Evolutionary conservation across 2,113 vertebrate genomes (phyloP).

Genomic region (Apeltes quadracus): DNA sequence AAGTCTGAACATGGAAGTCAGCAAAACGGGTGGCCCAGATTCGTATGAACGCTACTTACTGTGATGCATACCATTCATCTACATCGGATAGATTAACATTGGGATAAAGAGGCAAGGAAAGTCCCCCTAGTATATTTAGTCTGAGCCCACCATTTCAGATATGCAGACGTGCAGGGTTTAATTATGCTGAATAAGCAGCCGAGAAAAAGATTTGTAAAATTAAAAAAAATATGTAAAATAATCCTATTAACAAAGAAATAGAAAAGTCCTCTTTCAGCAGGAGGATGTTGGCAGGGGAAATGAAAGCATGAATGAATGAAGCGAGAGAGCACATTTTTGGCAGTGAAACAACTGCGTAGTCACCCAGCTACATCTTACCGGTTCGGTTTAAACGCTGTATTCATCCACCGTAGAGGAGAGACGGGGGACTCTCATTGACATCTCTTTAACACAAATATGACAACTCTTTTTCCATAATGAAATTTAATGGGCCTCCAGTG

Average conservation of each 20-base stretch:
- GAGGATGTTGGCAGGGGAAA: constrained; percentile 26
- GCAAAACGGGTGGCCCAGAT: constrained; percentile 6
- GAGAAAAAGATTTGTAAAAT: constrained; percentile 36
- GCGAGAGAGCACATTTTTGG: not conserved
- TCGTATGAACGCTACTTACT: not conserved
- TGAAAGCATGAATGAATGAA: constrained; percentile 23
- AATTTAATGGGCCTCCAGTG: constrained; percentile 11
- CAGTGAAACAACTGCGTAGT: not conserved
- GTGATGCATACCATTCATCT: not conserved
- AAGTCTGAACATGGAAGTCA: not conserved
- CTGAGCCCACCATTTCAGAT: constrained; percentile 28
- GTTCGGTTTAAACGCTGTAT: constrained; percentile 36
- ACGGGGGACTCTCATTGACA: constrained; percentile 9
- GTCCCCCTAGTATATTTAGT: constrained; percentile 33
- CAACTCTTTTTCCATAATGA: constrained; percentile 8
- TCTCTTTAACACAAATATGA: constrained; percentile 23
- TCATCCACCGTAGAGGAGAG: constrained; percentile 29
- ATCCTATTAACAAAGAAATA: constrained; percentile 45
- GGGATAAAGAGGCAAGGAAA: constrained; percentile 17
- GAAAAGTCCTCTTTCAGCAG: constrained; percentile 28
- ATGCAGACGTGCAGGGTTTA: constrained; percentile 44
- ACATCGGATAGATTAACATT: constrained; percentile 22
- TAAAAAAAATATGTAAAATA: too few relatives aligned
- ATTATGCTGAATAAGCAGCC: constrained; percentile 54
- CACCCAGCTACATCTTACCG: constrained; percentile 20